These are phyloP conservation scores for Entelurus aequoreus DNA, from an alignment of 2,113 vertebrate species.

Conservation along the genomic window DNA sequence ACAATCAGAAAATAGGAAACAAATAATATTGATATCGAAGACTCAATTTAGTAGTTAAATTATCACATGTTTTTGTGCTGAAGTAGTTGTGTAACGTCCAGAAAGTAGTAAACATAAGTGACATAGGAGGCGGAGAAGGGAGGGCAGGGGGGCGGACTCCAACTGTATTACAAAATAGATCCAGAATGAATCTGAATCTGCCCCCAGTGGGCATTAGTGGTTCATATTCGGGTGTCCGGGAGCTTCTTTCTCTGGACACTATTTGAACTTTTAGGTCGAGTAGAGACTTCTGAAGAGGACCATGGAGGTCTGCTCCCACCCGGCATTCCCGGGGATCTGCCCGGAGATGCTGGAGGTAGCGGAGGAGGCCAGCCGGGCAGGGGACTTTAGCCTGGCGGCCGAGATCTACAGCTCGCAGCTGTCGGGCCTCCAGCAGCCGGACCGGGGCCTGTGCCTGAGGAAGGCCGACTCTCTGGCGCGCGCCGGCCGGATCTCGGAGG, in stretches of 20 bases:
- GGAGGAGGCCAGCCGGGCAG: constrained; percentile 76
- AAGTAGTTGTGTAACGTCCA: too few relatives aligned
- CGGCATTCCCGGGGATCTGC: constrained; percentile 57
- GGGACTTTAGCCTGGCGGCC: constrained; percentile 75
- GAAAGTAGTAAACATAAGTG: too few relatives aligned
- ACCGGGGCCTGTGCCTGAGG: constrained; percentile 76
- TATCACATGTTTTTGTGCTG: too few relatives aligned
- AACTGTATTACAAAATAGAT: constrained; percentile 2
- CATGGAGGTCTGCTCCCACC: constrained; percentile 63
- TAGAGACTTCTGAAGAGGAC: background rate
- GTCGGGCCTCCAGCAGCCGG: constrained; percentile 72
- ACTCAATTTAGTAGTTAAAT: too few relatives aligned
- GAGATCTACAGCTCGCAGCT: constrained; percentile 82
- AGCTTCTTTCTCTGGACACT: background rate
- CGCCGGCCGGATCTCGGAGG: constrained; percentile 74
- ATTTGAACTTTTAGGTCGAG: background rate
- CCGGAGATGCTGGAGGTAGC: constrained; percentile 79
- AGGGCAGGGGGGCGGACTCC: background rate
- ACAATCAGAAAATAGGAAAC: too few relatives aligned
- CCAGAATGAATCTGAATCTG: constrained; percentile 17
- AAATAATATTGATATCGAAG: too few relatives aligned
- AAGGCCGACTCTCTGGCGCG: constrained; percentile 76
- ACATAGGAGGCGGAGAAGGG: background rate
- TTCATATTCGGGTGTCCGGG: background rate
- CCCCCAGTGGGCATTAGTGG: constrained; percentile 9